Percentiles rank a stretch among this genome's conserved stretches.
These are phyloP conservation scores for Eutrigla gurnardus DNA, from an alignment of 2,797 vertebrate genomes.

Conservation along the genomic window DNA sequence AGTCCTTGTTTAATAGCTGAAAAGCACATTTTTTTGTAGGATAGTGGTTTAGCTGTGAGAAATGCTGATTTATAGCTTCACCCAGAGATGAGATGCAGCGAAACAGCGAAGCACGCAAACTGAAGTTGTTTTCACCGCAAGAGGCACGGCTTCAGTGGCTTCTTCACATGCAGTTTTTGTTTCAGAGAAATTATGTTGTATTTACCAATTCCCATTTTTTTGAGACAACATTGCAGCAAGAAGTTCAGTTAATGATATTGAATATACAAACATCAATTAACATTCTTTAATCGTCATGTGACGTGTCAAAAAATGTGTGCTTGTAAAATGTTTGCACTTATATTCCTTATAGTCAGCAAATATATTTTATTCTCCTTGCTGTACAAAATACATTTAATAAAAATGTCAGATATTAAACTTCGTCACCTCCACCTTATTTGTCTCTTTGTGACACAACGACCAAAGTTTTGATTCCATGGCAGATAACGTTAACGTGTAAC, in stretches of 20 bases:
- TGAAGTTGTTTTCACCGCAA: slow-evolving; percentile 10
- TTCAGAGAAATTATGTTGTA: neutral
- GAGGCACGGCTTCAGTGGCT: slow-evolving; percentile 15
- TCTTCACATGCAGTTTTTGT: slow-evolving; percentile 10
- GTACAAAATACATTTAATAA: neutral
- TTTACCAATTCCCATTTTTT: neutral
- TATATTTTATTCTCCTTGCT: neutral
- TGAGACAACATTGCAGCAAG: neutral
- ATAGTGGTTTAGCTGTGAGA: neutral
- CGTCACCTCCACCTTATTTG: neutral
- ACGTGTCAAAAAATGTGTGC: neutral
- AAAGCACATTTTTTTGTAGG: neutral
- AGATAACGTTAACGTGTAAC: neutral
- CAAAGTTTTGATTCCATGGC: neutral
- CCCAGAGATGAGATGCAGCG: neutral
- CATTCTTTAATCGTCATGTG: neutral
- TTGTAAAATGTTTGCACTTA: neutral
- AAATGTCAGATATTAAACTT: neutral
- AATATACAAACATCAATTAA: neutral
- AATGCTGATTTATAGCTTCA: neutral
- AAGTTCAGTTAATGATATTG: neutral
- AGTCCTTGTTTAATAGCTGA: neutral
- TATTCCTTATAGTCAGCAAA: neutral
- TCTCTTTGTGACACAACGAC: neutral
- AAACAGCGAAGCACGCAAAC: neutral